Evolutionary conservation across 1,140 invertebrate species (phyloP).

Genomic region (Drosophila repleta): DNA sequence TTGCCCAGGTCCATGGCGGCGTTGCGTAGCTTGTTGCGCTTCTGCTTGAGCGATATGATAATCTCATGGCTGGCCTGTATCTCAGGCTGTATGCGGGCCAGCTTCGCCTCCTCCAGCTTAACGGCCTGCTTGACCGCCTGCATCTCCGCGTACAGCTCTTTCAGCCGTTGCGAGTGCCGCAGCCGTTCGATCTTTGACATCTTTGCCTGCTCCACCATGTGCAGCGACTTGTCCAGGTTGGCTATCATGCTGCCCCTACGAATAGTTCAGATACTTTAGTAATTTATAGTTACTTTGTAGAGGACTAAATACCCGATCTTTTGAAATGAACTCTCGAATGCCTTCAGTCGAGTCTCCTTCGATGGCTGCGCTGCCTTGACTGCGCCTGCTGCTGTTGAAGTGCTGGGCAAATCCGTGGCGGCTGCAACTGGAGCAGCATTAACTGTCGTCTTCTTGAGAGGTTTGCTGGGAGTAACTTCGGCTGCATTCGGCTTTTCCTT

Average conservation of each 20-base stretch:
- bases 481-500: slow-evolving; percentile 3
- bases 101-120: slow-evolving; percentile 64
- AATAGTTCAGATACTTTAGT: not conserved
- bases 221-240: slow-evolving; percentile 69
- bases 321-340: slow-evolving; percentile 68
- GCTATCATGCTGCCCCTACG: slow-evolving; percentile 61
- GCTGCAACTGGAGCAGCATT: not conserved
- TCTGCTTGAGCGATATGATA: slow-evolving; percentile 71
- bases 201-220: slow-evolving; percentile 68
- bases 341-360: slow-evolving; percentile 56
- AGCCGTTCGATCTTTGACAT: slow-evolving; percentile 62
- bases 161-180: slow-evolving; percentile 55
- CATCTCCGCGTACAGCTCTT: slow-evolving; percentile 68
- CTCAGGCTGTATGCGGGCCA: slow-evolving; percentile 67
- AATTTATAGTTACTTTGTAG: not conserved
- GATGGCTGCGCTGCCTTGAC: slow-evolving; percentile 15
- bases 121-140: slow-evolving; percentile 55
- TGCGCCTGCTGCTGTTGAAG: not conserved
- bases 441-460: not conserved
- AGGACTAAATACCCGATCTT: slow-evolving; percentile 76
- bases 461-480: not conserved
- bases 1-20: slow-evolving; percentile 72
- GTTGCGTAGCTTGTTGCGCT: slow-evolving; percentile 64
- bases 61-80: slow-evolving; percentile 74
- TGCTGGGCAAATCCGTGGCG: slow-evolving; percentile 12